Base-by-base conservation (phyloP, 2,888 invertebrate species). In the Melipona bicolor region DNA sequence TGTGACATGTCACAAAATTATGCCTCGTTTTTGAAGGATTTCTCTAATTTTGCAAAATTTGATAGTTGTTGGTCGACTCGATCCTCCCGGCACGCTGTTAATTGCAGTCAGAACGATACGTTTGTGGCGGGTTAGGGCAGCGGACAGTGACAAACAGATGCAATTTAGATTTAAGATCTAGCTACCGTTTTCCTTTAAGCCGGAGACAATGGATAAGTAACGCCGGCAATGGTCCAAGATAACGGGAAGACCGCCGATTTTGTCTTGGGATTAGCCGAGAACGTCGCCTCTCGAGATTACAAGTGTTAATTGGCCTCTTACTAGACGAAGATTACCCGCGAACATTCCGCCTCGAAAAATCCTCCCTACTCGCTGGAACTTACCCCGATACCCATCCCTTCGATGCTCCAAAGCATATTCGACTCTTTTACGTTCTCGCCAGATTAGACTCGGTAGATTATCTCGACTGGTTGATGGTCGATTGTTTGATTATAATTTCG, bases 131-230 rank as follows among this genome's bases (percentile, higher is more conserved):
- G 52, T n/a, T 19, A 15, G 79, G 65, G 68, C 74, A 70, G 83
- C 69, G 84, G 89, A 89, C 88, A 83, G 90, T 93, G 93, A 93
- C 92, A 93, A 92, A 93, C 93, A 90, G 91, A 89, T 87, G 93
- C 91, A 94, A 94, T 94, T 94, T 93, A 94, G 94, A 94, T 94
- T 93, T 92, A 93, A 93, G 94, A 94, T 94, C 92, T 91, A 80
- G 89, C 82, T 73, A 84, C 88, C 87, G 87, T 87, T 85, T 43
- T 87, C 90, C 82, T 88, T 86, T 84, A 86, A 89, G 85, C 86
- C 89, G 74, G 84, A 91, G 90, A 93, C 93, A 93, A 93, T 93
- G 91, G 92, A 91, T 91, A 91, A 93, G 92, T 91, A 91, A 92
- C 91, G 90, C 81, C 85, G 88, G 90, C 91, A 91, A 91, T 89